These are phyloP conservation scores for Cephus pygmeus DNA, from an alignment of 2,888 invertebrate genomes.

Conservation along the genomic window DNA sequence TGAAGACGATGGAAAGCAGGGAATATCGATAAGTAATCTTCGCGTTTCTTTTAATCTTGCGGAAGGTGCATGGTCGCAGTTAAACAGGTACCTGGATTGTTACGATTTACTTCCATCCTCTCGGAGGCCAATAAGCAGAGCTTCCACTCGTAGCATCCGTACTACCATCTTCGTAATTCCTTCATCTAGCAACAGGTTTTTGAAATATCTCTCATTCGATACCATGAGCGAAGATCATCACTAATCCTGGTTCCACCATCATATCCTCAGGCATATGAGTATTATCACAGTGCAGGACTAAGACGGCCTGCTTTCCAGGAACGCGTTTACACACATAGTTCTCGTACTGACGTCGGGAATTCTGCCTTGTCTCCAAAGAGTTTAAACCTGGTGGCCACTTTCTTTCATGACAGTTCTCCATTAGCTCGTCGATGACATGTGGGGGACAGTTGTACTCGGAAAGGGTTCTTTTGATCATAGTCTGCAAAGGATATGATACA, in stretches of 20 bases:
- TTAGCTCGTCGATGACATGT: conserved; percentile 92
- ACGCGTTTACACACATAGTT: conserved; percentile 94
- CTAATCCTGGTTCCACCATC: conserved; percentile 95
- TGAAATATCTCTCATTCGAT: conserved; percentile 73
- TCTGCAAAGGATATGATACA: conserved; percentile 68
- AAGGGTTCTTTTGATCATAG: conserved; percentile 92
- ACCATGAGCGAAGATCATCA: conserved; percentile 99
- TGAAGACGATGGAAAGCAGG: neutral
- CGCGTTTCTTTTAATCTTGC: conserved; percentile 24
- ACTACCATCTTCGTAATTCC: neutral
- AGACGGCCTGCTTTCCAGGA: conserved; percentile 95
- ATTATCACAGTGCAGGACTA: conserved; percentile 95
- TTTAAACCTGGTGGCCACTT: conserved; percentile 95
- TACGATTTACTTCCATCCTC: neutral
- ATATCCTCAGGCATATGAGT: conserved; percentile 95
- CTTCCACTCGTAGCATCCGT: neutral
- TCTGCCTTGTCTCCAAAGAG: conserved; percentile 92
- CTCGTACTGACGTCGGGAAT: conserved; percentile 92
- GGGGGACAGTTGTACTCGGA: conserved; percentile 95
- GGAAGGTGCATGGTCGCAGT: neutral
- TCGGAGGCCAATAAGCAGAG: neutral
- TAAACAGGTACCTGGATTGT: neutral
- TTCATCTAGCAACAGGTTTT: neutral
- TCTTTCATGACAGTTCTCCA: conserved; percentile 97
- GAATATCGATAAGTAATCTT: conserved; percentile 22